phyloP scores from a whole-genome alignment of 2,888 invertebrate species.

The Xestia c-nigrum region DNA sequence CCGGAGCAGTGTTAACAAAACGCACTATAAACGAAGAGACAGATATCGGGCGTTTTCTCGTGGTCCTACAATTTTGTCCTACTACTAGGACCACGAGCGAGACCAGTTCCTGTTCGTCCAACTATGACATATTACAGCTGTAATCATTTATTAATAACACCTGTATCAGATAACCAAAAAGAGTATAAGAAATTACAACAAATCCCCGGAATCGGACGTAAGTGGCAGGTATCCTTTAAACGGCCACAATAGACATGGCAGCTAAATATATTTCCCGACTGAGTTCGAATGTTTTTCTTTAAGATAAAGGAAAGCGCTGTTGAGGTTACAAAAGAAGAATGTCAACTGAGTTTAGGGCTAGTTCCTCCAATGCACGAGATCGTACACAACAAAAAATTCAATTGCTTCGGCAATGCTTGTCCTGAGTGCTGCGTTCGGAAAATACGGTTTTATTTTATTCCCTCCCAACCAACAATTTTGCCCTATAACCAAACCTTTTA shows the following conservation, averaged over 20 bases:
- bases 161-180: background rate
- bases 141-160: too few relatives aligned
- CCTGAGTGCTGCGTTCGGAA: slow-evolving; percentile 3
- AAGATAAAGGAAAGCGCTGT: background rate
- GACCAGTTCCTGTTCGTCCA: too few relatives aligned
- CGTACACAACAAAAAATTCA: slow-evolving; percentile 9
- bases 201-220: background rate
- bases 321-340: slow-evolving; percentile 4
- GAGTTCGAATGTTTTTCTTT: background rate
- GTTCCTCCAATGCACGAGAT: background rate
- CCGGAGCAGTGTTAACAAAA: too few relatives aligned
- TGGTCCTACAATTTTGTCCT: too few relatives aligned
- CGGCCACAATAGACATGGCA: slow-evolving; percentile 1
- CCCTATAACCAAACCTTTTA: too few relatives aligned
- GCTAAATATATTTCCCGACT: background rate
- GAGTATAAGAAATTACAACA: background rate
- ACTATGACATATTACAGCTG: too few relatives aligned
- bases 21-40: background rate
- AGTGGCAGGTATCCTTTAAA: background rate
- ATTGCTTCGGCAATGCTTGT: background rate
- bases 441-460: background rate
- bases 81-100: too few relatives aligned
- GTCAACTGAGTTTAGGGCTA: background rate
- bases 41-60: too few relatives aligned
- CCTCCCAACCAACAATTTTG: too few relatives aligned